Percentiles rank a stretch among this genome's conserved stretches.
Evolutionary conservation across 2,113 vertebrate species (phyloP).

Genomic region (Catharus fuscescens): DNA sequence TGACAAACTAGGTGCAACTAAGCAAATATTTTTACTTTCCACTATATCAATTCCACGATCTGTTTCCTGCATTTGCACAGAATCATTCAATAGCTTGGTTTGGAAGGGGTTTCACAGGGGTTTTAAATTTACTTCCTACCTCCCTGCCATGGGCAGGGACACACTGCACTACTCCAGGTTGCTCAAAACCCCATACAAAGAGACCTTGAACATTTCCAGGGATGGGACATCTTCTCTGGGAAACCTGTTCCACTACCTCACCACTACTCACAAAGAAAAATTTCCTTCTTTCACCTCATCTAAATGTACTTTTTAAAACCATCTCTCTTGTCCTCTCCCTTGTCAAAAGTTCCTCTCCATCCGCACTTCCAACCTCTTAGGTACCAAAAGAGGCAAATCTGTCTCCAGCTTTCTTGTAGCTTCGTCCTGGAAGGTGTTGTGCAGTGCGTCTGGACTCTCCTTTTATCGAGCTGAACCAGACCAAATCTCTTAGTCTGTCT

Average conservation of each 20-base stretch:
- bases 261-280: not conserved
- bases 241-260: not conserved
- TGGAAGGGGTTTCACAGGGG: not conserved
- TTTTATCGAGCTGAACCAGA: not conserved
- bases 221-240: not conserved
- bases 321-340: too few species aligned
- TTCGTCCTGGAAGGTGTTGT: not conserved
- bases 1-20: not conserved
- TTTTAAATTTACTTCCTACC: not conserved
- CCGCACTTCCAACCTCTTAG: not conserved
- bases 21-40: not conserved
- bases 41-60: not conserved
- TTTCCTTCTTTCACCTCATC: not conserved
- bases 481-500: not conserved
- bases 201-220: not conserved
- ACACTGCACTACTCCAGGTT: not conserved
- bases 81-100: not conserved
- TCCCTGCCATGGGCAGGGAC: not conserved
- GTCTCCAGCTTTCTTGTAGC: not conserved
- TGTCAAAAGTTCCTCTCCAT: not conserved
- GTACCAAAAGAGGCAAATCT: not conserved
- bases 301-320: not conserved
- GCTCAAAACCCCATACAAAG: not conserved
- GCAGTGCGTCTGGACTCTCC: too few species aligned
- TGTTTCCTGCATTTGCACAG: not conserved